A percentile compares a stretch with the other conserved stretches of the same genome.
These are phyloP conservation scores for Psittacula derbiana DNA, from an alignment of 2,797 vertebrate genomes.

Conservation along the genomic window DNA sequence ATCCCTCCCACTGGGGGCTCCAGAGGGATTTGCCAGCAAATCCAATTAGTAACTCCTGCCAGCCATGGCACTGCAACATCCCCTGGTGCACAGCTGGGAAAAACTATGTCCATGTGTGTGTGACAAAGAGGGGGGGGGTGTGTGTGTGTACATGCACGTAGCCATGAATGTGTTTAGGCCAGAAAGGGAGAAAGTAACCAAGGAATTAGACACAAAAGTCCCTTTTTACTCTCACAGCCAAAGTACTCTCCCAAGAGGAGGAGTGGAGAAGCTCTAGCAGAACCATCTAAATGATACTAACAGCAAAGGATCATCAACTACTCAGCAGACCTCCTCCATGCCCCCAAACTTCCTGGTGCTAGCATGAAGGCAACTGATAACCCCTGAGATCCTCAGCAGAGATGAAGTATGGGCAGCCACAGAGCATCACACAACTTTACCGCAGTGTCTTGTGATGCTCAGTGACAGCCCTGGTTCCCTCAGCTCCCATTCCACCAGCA, in stretches of 20 bases:
- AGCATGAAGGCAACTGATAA: not conserved
- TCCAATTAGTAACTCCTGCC: conserved; percentile 71
- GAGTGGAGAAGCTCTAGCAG: not conserved
- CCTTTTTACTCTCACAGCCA: not conserved
- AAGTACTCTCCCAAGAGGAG: not conserved
- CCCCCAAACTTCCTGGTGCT: not conserved
- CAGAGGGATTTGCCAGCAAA: conserved; percentile 78
- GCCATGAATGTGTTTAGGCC: not conserved
- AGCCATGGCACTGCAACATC: conserved; percentile 63
- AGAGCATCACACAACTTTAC: not conserved
- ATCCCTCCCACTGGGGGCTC: conserved; percentile 64
- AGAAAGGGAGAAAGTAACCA: not conserved
- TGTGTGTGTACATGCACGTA: not conserved
- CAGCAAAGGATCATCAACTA: not conserved
- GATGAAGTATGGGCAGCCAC: fast-evolving
- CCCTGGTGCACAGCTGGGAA: conserved; percentile 7
- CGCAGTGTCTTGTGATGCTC: not conserved
- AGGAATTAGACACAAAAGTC: not conserved
- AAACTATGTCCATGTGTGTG: not conserved
- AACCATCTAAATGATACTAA: not conserved
- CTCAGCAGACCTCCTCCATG: not conserved
- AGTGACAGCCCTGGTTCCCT: not conserved
- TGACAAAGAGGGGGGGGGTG: not conserved
- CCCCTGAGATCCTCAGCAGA: not conserved
- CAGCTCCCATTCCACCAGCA: not conserved